Conservation (phyloP, 2,113 vertebrate species). For the Limanda limanda region DNA sequence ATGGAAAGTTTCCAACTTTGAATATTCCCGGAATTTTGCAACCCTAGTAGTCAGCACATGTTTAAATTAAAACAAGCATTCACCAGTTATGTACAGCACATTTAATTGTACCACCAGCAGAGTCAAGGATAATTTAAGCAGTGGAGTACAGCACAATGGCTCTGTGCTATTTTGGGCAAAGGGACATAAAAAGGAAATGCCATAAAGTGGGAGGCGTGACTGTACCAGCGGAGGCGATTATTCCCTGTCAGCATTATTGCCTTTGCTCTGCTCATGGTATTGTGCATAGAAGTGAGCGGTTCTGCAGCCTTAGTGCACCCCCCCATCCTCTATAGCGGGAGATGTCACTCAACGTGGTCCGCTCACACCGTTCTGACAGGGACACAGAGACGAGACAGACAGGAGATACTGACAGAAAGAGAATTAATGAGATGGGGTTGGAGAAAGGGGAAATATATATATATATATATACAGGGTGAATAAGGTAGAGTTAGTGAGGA, state of each 20-base stretch:
- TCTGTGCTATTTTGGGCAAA: slow-evolving; percentile 69
- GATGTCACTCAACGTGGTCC: slow-evolving; percentile 47
- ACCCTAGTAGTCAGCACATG: too few species aligned
- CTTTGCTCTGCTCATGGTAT: slow-evolving; percentile 59
- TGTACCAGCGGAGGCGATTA: slow-evolving; percentile 56
- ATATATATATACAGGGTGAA: slow-evolving; percentile 25
- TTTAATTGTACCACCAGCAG: slow-evolving; percentile 2
- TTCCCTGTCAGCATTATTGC: slow-evolving; percentile 70
- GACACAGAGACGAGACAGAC: slow-evolving; percentile 20
- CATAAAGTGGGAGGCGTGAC: slow-evolving; percentile 53
- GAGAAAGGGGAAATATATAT: neutral
- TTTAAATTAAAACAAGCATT: too few species aligned
- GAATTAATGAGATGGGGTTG: slow-evolving; percentile 40
- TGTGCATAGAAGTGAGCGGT: slow-evolving; percentile 54
- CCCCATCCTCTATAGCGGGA: slow-evolving; percentile 29
- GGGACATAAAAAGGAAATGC: slow-evolving; percentile 66
- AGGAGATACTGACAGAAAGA: slow-evolving; percentile 23
- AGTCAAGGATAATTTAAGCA: slow-evolving; percentile 9
- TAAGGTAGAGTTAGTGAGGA: neutral
- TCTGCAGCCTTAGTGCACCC: slow-evolving; percentile 19
- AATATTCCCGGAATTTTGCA: too few species aligned
- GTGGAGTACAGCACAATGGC: slow-evolving; percentile 23
- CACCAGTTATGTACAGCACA: neutral
- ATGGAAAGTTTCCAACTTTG: too few species aligned
- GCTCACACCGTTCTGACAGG: slow-evolving; percentile 37